These are phyloP conservation scores for Prunella himalayana DNA, from an alignment of 2,113 vertebrate genomes.

Conservation along the genomic window DNA sequence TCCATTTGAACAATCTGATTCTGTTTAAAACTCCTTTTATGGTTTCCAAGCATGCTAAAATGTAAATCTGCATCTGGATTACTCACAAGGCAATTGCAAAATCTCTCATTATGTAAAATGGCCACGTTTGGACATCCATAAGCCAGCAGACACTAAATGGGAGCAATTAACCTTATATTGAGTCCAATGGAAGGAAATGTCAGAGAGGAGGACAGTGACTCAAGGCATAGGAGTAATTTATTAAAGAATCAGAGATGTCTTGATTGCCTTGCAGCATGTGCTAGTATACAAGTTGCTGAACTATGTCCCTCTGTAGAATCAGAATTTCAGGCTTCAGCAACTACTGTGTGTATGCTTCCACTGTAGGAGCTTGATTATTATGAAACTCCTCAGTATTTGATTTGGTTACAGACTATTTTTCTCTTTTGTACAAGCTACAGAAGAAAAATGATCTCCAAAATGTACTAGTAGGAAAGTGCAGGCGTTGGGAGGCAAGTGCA, in stretches of 20 bases:
- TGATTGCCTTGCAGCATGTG: neutral
- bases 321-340: neutral
- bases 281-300: neutral
- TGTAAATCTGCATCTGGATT: neutral
- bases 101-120: neutral
- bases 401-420: neutral
- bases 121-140: neutral
- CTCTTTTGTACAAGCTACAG: neutral
- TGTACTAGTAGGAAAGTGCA: neutral
- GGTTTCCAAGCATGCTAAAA: neutral
- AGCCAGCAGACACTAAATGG: neutral
- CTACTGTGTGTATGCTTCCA: neutral
- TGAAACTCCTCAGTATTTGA: neutral
- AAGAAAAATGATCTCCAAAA: neutral
- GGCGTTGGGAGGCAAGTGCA: neutral
- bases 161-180: neutral
- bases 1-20: neutral
- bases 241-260: neutral
- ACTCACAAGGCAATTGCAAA: neutral
- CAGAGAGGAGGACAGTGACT: neutral
- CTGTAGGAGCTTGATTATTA: neutral
- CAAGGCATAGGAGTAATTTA: neutral
- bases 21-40: neutral
- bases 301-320: neutral
- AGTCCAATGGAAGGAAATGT: neutral